Evolutionary conservation across 2,113 vertebrate genomes (phyloP).

Genomic region (Mormoops blainvillei): DNA sequence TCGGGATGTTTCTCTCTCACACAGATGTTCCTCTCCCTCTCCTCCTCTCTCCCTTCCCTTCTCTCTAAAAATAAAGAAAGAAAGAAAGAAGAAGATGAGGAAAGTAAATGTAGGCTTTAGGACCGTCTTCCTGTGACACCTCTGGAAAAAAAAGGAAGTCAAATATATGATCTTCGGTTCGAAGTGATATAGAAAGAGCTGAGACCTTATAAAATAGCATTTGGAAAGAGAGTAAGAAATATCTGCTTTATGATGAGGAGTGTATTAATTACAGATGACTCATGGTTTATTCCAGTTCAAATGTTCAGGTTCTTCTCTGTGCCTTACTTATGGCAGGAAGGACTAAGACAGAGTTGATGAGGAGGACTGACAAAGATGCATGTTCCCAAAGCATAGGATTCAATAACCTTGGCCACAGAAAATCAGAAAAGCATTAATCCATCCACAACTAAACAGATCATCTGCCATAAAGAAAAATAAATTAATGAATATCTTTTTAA

Average conservation of each 20-base stretch:
- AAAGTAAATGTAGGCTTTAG: not conserved
- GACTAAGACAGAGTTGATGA: not conserved
- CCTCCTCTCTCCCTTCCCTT: too few relatives aligned
- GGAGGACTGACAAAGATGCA: not conserved
- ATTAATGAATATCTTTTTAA: not conserved
- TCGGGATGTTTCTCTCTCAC: too few relatives aligned
- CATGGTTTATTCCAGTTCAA: not conserved
- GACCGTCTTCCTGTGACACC: not conserved
- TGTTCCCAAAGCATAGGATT: not conserved
- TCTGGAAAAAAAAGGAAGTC: not conserved
- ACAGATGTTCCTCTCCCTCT: too few relatives aligned
- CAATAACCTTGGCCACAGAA: not conserved
- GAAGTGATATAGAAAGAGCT: not conserved
- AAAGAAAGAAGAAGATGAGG: not conserved
- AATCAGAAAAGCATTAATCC: not conserved
- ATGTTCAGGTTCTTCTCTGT: constrained; percentile 4
- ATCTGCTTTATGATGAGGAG: constrained; percentile 3
- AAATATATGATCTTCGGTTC: constrained; percentile 36
- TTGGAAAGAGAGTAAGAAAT: constrained; percentile 45
- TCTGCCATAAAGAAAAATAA: not conserved
- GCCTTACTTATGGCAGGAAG: not conserved
- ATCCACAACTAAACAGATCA: not conserved
- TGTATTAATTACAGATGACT: constrained; percentile 36
- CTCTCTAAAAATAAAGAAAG: too few relatives aligned
- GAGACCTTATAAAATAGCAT: not conserved